A percentile compares a stretch with the other conserved stretches of the same genome.
phyloP scores from a whole-genome alignment of 1,140 invertebrate species.

The Zelostemma sp. region DNA sequence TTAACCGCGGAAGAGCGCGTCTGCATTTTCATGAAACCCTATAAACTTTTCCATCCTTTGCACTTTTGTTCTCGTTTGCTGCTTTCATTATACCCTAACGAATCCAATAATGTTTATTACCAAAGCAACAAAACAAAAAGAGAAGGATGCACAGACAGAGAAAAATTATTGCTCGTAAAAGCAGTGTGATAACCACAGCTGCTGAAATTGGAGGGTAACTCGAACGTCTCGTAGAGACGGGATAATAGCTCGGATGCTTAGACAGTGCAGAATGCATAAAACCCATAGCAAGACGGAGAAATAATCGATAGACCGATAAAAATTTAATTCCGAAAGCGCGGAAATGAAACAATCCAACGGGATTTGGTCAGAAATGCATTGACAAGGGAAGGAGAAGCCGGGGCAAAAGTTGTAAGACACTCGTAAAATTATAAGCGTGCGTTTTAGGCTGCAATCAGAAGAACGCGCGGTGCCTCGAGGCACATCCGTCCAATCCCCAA shows the following conservation, averaged over 20 bases:
- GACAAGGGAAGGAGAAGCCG: too few relatives aligned
- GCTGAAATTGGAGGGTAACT: constrained; percentile 28
- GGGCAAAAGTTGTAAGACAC: too few relatives aligned
- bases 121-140: constrained; percentile 13
- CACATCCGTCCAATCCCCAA: constrained; percentile 49
- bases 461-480: constrained; percentile 44
- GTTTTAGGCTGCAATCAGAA: constrained; percentile 24
- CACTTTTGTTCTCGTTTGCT: constrained; percentile 19
- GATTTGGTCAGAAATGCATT: background rate
- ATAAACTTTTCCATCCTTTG: too few relatives aligned
- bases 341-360: constrained; percentile 6
- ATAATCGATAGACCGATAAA: background rate
- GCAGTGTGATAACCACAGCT: constrained; percentile 27
- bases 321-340: constrained; percentile 4
- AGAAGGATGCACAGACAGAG: constrained; percentile 11
- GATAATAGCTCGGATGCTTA: constrained; percentile 8
- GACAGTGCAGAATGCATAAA: background rate
- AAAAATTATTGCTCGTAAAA: constrained; percentile 39
- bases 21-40: too few relatives aligned
- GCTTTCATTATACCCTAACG: constrained; percentile 7
- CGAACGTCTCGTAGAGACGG: constrained; percentile 4
- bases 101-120: constrained; percentile 37
- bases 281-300: background rate
- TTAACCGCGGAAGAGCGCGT: too few relatives aligned
- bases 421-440: constrained; percentile 4